Conservation (phyloP, 2,888 invertebrate genomes). For the Diplazon laetatorius region DNA sequence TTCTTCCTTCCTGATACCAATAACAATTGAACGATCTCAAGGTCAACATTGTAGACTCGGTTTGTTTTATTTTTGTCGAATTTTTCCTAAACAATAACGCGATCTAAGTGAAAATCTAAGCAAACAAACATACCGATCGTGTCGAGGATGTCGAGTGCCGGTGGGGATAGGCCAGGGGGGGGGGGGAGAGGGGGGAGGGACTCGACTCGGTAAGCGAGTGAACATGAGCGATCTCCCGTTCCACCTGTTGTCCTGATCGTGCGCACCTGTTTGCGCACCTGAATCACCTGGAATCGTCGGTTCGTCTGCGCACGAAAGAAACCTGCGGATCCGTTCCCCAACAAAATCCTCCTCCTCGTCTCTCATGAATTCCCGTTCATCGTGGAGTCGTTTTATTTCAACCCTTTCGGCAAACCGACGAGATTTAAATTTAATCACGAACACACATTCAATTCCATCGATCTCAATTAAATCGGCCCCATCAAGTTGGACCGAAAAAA, state of each 20-base stretch:
- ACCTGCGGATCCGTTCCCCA: conserved; percentile 59
- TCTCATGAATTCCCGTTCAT: too few species aligned
- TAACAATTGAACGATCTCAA: too few species aligned
- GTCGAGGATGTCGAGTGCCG: neutral
- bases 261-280: conserved; percentile 77
- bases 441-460: neutral
- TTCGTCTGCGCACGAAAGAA: conserved; percentile 73
- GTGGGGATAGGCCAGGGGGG: too few species aligned
- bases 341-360: conserved; percentile 69
- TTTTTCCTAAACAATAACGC: too few species aligned
- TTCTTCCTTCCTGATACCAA: too few species aligned
- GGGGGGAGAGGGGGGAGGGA: neutral
- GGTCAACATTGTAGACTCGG: too few species aligned
- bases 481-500: neutral
- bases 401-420: conserved; percentile 68
- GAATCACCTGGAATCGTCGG: conserved; percentile 74
- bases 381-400: conserved; percentile 74
- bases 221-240: conserved; percentile 60
- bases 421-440: conserved; percentile 30
- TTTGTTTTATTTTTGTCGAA: too few species aligned
- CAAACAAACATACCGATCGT: conserved; percentile 23
- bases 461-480: neutral
- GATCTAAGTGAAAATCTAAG: too few species aligned
- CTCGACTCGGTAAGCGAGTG: conserved; percentile 13
- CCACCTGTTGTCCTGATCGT: conserved; percentile 73